Percentiles rank a stretch among this genome's conserved stretches.
Conservation (phyloP, 2,113 vertebrate genomes). For the Festucalex cinctus region DNA sequence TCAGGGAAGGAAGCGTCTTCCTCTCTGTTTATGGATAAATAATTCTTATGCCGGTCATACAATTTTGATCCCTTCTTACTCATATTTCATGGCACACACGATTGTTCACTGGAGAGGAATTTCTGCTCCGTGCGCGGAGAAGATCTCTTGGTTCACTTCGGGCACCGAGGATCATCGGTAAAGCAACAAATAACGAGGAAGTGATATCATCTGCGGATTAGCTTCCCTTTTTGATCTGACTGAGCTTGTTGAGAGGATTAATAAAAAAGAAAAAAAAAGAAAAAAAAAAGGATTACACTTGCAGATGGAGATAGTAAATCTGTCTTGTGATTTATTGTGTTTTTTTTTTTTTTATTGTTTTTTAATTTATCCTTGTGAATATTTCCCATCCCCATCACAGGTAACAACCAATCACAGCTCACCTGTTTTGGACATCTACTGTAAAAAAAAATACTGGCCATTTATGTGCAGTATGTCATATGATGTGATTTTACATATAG, state of each 20-base stretch:
- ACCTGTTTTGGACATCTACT: too few species aligned
- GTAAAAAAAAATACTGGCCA: too few species aligned
- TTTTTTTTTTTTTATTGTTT: neutral
- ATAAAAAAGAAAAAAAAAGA: too few species aligned
- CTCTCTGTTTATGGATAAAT: conserved; percentile 53
- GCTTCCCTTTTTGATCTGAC: conserved; percentile 26
- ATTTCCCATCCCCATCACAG: neutral
- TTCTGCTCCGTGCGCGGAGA: conserved; percentile 7
- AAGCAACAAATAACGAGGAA: conserved; percentile 28
- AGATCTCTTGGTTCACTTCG: neutral
- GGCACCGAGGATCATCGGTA: neutral
- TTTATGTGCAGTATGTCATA: too few species aligned
- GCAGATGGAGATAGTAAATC: conserved; percentile 69
- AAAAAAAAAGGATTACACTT: conserved; percentile 54
- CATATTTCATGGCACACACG: conserved; percentile 42
- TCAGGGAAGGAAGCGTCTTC: neutral
- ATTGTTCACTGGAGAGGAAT: conserved; percentile 23
- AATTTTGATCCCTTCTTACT: conserved; percentile 48
- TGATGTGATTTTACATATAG: neutral
- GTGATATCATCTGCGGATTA: conserved; percentile 35
- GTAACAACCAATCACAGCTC: too few species aligned
- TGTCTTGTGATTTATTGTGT: conserved; percentile 43
- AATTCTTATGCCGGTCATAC: conserved; percentile 32
- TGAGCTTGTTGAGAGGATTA: conserved; percentile 30
- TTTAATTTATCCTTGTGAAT: neutral